Evolutionary conservation across 2,113 vertebrate species (phyloP).

Genomic region (Protobothrops mucrosquamatus): DNA sequence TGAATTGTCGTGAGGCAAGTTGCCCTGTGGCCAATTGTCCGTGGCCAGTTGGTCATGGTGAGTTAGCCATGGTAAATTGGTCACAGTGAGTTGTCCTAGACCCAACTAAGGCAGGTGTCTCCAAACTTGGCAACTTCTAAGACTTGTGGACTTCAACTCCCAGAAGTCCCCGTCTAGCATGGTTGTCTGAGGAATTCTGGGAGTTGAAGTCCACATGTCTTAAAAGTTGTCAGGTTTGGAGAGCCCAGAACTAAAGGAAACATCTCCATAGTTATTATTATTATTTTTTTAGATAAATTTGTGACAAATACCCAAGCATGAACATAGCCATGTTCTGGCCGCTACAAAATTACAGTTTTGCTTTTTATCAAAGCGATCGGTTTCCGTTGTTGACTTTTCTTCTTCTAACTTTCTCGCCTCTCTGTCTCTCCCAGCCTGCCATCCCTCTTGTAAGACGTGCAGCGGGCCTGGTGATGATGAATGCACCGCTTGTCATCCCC

Average conservation of each 20-base stretch:
- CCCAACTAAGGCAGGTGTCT: background rate
- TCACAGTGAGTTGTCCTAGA: background rate
- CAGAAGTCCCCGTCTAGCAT: background rate
- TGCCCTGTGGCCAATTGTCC: fast-evolving
- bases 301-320: background rate
- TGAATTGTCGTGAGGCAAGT: background rate
- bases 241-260: background rate
- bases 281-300: background rate
- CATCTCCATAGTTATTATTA: background rate
- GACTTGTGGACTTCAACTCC: background rate
- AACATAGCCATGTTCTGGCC: background rate
- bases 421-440: constrained; percentile 68
- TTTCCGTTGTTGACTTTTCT: background rate
- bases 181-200: background rate
- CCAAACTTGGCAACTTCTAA: background rate
- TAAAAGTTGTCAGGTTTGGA: background rate
- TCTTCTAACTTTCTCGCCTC: background rate
- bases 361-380: fast-evolving
- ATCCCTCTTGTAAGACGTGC: constrained; percentile 79
- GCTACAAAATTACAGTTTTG: background rate
- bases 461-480: constrained; percentile 68
- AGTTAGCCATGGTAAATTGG: background rate
- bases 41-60: no score
- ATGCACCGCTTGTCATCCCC: constrained; percentile 75
- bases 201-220: background rate